Conservation (phyloP, 2,888 invertebrate genomes). For the Frankliniella intonsa region DNA sequence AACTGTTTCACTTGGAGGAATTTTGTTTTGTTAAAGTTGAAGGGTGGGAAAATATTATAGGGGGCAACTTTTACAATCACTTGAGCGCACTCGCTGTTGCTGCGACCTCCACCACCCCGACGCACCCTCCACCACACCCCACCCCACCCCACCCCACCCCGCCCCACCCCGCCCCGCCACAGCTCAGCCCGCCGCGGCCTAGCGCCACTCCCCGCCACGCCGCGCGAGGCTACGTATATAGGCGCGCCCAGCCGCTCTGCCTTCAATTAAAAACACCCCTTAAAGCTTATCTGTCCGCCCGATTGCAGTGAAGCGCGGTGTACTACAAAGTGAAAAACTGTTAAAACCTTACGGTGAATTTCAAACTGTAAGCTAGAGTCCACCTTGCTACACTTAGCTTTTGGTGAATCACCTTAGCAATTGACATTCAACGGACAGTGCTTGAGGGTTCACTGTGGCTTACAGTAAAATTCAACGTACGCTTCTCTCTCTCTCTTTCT, state of each 20-base stretch:
- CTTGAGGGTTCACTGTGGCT: no score
- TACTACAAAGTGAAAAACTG: neutral
- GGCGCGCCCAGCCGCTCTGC: neutral
- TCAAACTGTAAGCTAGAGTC: no score
- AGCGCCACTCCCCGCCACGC: neutral
- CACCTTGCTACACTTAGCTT: no score
- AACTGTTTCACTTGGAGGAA: conserved; percentile 26
- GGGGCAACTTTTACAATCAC: conserved; percentile 27
- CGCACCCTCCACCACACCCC: no score
- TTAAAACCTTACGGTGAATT: no score
- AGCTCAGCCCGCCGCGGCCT: neutral
- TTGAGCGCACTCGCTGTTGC: conserved; percentile 3
- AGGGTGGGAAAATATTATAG: conserved; percentile 26
- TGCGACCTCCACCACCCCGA: neutral
- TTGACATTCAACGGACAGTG: no score
- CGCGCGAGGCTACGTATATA: neutral
- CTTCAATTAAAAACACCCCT: conserved; percentile 13
- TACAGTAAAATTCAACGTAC: no score
- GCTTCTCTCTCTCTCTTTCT: no score
- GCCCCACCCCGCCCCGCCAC: no score
- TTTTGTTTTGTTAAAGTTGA: conserved; percentile 28
- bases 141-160: no score
- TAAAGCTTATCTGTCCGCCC: neutral
- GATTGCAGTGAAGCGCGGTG: neutral
- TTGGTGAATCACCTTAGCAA: no score